Evolutionary conservation across 1,140 invertebrate species (phyloP), one percentile per base, ranked within the genome.

Genomic region (Saccostrea echinata): DNA sequence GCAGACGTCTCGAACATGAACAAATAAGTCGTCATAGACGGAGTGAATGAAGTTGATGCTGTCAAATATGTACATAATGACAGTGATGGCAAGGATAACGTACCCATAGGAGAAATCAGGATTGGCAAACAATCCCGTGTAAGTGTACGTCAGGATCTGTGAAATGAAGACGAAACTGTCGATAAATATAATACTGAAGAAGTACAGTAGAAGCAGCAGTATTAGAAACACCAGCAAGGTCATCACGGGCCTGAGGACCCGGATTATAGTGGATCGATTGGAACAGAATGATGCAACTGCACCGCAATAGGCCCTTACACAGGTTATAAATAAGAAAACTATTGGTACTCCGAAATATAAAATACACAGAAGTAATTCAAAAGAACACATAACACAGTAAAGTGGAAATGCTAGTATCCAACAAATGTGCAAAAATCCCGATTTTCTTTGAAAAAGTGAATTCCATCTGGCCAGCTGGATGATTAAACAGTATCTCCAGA

Each of bases 81-180:
- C 86, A 33, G 84, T 89, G 11, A 89, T 52, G 9, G 68, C 52
- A 24, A 89, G 86, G 4, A 89, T 86, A 1, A 89, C 18, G 55
- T 89, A 89, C 9, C 88, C 86, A 21, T 87, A 86, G 0, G 88
- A 86, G 13, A 85, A 85, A 35, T 84, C 84, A 12, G 88, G 88
- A 68, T 87, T 84, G n/a, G 86, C 88, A 16, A 89, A 89, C 4
- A 89, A 68, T 21, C 88, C 88, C 2, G 88, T 89, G 57, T 87
- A 89, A 0, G 88, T 89, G 30, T 87, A 89, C 33, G 84, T 64
- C 4, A 53, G 53, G 18, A 89, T 33, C 68, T 86, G 86, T 12
- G 85, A 87, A 21, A 89, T 81, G 13, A 89, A 89, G 6, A 87
- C 84, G 12, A 89, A 84, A 55, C 85, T 89, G 30, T 84, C 86